Base-by-base conservation (phyloP, 2,888 invertebrate genomes). In the Oegoconia quadripuncta region DNA sequence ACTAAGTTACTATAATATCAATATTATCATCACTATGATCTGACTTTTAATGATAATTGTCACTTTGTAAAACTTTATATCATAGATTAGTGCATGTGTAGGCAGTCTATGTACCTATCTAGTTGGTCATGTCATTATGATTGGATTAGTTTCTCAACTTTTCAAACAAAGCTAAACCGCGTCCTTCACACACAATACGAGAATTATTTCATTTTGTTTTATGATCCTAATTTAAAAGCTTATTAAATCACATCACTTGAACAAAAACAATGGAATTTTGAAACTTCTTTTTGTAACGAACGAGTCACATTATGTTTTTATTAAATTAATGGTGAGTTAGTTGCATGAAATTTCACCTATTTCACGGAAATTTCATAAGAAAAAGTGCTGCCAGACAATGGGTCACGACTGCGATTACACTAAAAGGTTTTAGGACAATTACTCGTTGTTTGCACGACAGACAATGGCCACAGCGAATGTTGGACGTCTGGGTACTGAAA, bases 291-390 rank as follows among this genome's bases (percentile, higher is more conserved):
- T 53, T 47, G 54, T 48, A 55, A 58, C 48, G 50, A 41, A 53
- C 53, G 46, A 47, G 42, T 39, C 46, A 29, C 46, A 43, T 46
- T 37, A 42, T 41, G 41, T 48, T n/a, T 43, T 48, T 46, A 50
- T 51, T 46, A 45, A 50, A 52, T 50, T 50, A 56, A 54, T 46
- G 42, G 53, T 45, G 55, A 55, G 57, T 55, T 41, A 39, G 43
- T 62, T 63, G 61, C 59, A 48, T 47, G 54, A 63, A 61, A 62
- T 52, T 50, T 58, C 47, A 38, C 45, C 54, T 59, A 60, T 63
- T 73, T 64, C 67, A 65, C 70, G 69, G 72, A 71, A 68, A 67
- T 75, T 72, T 76, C 73, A 59, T 66, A 73, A 73, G 63, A 59
- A 66, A 68, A 69, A 60, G 64, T 60, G 59, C 65, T 55, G 50